These are phyloP conservation scores for Molossus alvarezi DNA, from an alignment of 2,797 vertebrate genomes.

Conservation along the genomic window DNA sequence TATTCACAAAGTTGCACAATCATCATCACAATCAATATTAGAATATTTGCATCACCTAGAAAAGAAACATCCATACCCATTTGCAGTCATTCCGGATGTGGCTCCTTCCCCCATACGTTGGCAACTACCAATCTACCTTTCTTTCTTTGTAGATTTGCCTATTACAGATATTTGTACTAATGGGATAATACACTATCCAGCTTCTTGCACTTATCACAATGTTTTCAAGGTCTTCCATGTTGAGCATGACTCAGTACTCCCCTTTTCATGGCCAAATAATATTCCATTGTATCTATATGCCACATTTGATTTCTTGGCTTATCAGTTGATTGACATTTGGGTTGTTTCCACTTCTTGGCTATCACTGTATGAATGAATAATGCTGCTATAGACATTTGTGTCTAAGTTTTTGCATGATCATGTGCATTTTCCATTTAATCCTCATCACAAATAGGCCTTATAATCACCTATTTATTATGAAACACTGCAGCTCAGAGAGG, in stretches of 20 bases:
- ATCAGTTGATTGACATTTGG: neutral
- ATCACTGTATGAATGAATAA: neutral
- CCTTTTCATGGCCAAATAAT: neutral
- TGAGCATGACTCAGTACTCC: neutral
- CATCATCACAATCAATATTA: neutral
- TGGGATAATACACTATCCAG: rapidly evolving
- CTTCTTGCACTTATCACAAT: neutral
- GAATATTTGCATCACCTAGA: neutral
- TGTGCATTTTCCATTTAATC: neutral
- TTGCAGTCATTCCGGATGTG: neutral
- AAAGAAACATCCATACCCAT: neutral
- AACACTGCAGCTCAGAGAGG: neutral
- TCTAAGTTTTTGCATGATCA: neutral
- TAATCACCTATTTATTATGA: neutral
- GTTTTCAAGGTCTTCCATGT: neutral
- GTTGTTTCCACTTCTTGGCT: neutral
- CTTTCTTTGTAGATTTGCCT: neutral
- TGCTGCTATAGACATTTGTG: neutral
- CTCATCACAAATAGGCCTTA: neutral
- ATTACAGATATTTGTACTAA: neutral
- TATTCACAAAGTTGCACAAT: neutral
- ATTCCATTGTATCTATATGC: rapidly evolving
- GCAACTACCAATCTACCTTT: neutral
- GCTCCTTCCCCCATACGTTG: neutral
- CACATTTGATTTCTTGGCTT: neutral